Conservation (phyloP, 2,797 vertebrate species). For the Chiloscyllium punctatum region DNA sequence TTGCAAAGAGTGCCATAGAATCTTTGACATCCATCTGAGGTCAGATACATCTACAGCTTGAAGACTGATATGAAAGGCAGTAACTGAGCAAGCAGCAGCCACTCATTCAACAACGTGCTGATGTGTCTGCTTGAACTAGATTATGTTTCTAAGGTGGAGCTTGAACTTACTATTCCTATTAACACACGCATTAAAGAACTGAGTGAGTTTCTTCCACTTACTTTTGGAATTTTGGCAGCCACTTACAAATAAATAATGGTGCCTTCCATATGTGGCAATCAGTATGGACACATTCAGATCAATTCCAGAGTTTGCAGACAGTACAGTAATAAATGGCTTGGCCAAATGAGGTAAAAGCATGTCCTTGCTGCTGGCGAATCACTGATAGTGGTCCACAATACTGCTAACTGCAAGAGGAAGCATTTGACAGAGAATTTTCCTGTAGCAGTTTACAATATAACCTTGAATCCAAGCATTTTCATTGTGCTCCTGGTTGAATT, state of each 20-base stretch:
- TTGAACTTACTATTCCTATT: neutral
- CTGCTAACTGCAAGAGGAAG: neutral
- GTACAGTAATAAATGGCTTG: neutral
- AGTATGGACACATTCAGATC: neutral
- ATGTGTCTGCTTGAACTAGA: neutral
- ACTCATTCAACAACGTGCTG: neutral
- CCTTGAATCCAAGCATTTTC: neutral
- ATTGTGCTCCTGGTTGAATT: neutral
- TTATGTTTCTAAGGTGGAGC: neutral
- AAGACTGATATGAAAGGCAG: neutral
- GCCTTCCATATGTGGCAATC: neutral
- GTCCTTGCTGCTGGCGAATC: neutral
- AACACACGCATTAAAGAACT: neutral
- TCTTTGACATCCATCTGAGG: neutral
- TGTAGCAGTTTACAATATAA: conserved; percentile 21
- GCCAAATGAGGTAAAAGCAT: neutral
- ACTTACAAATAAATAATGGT: neutral
- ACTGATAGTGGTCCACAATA: neutral
- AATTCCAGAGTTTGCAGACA: neutral
- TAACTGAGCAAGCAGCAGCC: neutral
- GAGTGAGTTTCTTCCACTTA: neutral
- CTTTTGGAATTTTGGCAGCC: neutral
- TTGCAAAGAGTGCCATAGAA: neutral
- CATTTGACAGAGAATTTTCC: neutral
- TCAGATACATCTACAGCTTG: neutral